Evolutionary conservation across 2,113 vertebrate genomes (phyloP).

Genomic region (Zapus hudsonius): DNA sequence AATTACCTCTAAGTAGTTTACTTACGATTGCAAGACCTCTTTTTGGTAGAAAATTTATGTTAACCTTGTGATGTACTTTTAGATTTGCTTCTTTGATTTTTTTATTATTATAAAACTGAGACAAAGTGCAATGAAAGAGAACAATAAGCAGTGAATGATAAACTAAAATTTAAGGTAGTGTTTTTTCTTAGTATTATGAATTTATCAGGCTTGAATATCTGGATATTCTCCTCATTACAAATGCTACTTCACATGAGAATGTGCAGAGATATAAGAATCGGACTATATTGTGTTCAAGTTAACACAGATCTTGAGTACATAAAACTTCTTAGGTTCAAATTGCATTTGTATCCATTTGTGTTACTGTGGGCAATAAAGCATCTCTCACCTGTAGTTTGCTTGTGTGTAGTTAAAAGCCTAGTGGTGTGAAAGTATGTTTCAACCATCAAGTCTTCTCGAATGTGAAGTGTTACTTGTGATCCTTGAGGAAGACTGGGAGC

Average conservation of each 20-base stretch:
- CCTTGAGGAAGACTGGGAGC: background rate
- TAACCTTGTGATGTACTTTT: background rate
- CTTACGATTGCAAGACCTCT: background rate
- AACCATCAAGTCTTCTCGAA: background rate
- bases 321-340: background rate
- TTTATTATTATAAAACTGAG: background rate
- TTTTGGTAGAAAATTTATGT: background rate
- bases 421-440: background rate
- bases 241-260: background rate
- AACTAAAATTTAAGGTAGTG: background rate
- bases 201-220: conserved; percentile 1
- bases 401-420: background rate
- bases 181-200: conserved; percentile 16
- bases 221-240: background rate
- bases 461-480: background rate
- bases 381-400: background rate
- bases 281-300: background rate
- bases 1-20: background rate
- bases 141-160: conserved; percentile 15
- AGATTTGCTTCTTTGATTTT: background rate
- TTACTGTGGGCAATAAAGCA: background rate
- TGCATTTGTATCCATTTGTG: background rate
- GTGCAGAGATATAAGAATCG: background rate
- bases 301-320: background rate
- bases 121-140: background rate